Evolutionary conservation across 35 echinoderm and acorn worm genomes (phyloP).

Genomic region (Ptychodera flava): DNA sequence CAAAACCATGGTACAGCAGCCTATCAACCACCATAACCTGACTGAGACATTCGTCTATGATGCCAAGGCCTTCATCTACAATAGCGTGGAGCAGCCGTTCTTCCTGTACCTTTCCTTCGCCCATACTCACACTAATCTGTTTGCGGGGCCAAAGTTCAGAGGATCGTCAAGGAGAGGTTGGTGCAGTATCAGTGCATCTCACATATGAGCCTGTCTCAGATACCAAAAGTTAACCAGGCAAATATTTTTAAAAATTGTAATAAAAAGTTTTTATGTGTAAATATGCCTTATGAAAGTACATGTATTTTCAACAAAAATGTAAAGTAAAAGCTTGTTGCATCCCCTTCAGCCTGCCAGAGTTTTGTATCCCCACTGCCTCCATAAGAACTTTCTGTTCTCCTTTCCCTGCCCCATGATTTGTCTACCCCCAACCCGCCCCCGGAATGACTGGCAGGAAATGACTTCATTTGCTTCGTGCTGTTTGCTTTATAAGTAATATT

Average conservation of each 20-base stretch:
- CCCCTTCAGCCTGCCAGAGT: too few relatives aligned
- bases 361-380: too few relatives aligned
- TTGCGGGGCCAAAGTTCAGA: slow-evolving; percentile 35
- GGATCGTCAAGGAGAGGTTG: slow-evolving; percentile 72
- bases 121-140: slow-evolving; percentile 68
- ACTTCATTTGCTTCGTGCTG: too few relatives aligned
- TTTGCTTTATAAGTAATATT: too few relatives aligned
- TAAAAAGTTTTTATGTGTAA: background rate
- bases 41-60: slow-evolving; percentile 61
- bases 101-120: slow-evolving; percentile 77
- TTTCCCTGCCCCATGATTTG: too few relatives aligned
- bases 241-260: too few relatives aligned
- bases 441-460: too few relatives aligned
- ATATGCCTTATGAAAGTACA: background rate
- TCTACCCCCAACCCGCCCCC: too few relatives aligned
- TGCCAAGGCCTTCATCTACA: slow-evolving; percentile 75
- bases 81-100: slow-evolving; percentile 66
- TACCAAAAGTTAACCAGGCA: too few relatives aligned
- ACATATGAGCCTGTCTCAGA: too few relatives aligned
- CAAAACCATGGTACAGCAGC: slow-evolving; percentile 78
- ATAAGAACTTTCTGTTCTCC: too few relatives aligned
- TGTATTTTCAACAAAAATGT: background rate
- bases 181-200: too few relatives aligned
- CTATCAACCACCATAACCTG: slow-evolving; percentile 50
- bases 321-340: background rate